phyloP scores from a whole-genome alignment of 2,113 vertebrate genomes.

The Malurus cyaneus region DNA sequence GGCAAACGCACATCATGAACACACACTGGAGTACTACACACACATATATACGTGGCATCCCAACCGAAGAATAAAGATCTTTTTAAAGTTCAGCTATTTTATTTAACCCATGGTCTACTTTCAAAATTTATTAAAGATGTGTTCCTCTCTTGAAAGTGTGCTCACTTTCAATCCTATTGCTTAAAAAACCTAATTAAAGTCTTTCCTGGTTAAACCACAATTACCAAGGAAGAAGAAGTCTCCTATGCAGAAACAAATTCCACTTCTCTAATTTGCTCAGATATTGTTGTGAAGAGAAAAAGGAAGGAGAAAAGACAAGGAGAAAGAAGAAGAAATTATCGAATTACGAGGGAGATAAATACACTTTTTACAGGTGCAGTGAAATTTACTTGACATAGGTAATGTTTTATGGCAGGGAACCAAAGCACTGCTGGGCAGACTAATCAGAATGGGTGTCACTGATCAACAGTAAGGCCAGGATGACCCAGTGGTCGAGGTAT shows the following conservation, averaged over 20 bases:
- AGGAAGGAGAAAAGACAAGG: background rate
- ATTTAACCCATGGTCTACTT: background rate
- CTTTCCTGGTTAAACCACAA: background rate
- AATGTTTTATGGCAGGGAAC: background rate
- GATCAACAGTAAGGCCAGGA: background rate
- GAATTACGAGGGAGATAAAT: background rate
- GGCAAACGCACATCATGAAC: background rate
- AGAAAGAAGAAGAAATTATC: background rate
- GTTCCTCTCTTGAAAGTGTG: background rate
- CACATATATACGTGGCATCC: rapidly evolving
- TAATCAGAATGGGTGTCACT: background rate
- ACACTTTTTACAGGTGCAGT: background rate
- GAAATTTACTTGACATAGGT: background rate
- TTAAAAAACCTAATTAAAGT: background rate
- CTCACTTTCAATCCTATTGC: background rate
- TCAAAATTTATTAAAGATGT: background rate
- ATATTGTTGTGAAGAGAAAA: background rate
- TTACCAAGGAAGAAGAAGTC: background rate
- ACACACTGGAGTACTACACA: background rate
- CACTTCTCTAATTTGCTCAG: background rate
- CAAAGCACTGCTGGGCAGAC: background rate
- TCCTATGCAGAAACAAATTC: background rate
- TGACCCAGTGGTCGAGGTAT: background rate
- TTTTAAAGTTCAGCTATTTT: background rate
- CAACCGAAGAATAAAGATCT: background rate